Conservation (phyloP, 2,888 invertebrate species). For the Cheiracanthium punctorium region DNA sequence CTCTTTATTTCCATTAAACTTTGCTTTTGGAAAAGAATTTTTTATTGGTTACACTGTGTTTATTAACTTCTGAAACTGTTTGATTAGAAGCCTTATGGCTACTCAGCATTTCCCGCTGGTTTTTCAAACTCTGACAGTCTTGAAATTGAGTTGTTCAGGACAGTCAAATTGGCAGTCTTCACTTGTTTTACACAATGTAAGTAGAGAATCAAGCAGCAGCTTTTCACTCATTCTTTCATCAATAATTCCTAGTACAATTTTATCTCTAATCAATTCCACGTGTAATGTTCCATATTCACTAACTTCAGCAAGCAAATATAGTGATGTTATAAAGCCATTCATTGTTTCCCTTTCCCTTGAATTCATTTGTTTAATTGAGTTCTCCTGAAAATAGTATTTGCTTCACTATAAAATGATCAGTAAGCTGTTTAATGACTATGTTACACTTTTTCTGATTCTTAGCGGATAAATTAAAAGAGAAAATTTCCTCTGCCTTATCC, state of each 20-base stretch:
- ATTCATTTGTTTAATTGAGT: conserved; percentile 61
- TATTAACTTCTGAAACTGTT: not conserved
- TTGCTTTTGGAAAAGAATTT: not conserved
- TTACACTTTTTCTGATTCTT: too few relatives aligned
- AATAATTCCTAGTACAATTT: conserved; percentile 70
- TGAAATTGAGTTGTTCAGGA: too few relatives aligned
- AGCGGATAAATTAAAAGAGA: conserved; percentile 73
- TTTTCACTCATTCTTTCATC: conserved; percentile 65
- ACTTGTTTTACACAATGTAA: conserved; percentile 57
- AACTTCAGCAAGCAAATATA: conserved; percentile 59
- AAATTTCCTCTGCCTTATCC: conserved; percentile 68
- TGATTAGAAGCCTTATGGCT: not conserved
- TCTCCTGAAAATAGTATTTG: conserved; percentile 67
- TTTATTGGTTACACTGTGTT: not conserved
- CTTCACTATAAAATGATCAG: conserved; percentile 58
- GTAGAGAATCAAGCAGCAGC: conserved; percentile 44
- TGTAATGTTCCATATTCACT: conserved; percentile 63
- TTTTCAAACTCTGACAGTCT: not conserved
- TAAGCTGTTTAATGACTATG: conserved; percentile 52
- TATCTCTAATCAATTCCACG: conserved; percentile 70
- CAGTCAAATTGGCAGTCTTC: too few relatives aligned
- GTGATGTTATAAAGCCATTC: conserved; percentile 64
- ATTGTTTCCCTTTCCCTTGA: conserved; percentile 66
- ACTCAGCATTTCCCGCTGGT: not conserved
- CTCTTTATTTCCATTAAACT: too few relatives aligned